Evolutionary conservation across 1,140 invertebrate genomes (phyloP), one percentile per base, ranked within the genome.

Genomic region (Drosophila albomicans): DNA sequence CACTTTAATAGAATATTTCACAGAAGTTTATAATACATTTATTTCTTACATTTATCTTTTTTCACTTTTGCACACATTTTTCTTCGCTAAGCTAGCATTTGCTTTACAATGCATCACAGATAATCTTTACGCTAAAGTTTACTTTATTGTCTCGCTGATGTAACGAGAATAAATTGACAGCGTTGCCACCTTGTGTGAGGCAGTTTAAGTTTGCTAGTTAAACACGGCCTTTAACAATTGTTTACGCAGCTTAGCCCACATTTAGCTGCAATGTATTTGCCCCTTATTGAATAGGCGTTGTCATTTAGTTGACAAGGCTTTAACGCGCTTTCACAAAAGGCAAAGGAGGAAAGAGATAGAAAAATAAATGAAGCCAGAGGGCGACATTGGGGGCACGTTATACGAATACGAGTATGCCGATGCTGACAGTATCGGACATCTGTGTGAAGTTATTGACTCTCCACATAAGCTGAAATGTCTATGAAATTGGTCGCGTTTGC

Each of bases 401-500:
- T 65, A 3, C 3, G 28, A 28, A n/a, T n/a, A n/a, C n/a, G n/a
- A n/a, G n/a, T n/a, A n/a, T n/a, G 46, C 7, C 32, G 25, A 28
- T 43, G 35, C 11, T 51, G 43, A 57, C 64, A 67, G 28, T 41
- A 65, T 54, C 62, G 11, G 46, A 7, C 45, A 32, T 43, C 38
- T 30, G 10, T 32, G 51, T 32, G 30, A 54, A 54, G 51, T 49
- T 63, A 63, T 63, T 32, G 30, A 48, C 45, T 49, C 45, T 30
- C 49, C 32, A 61, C 15, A 57, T 57, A 64, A 63, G 51, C 25
- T 73, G 48, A 11, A 52, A 35, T 62, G 54, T 63, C 41, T 70
- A 57, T 63, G 15, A 62, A 75, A 75, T 75, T 62, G 70, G 51
- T 75, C 52, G 72, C 28, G 41, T 70, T 75, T 38, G 56, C 41